Evolutionary conservation across 2,888 invertebrate species (phyloP).

Genomic region (Cephus sareptanus): DNA sequence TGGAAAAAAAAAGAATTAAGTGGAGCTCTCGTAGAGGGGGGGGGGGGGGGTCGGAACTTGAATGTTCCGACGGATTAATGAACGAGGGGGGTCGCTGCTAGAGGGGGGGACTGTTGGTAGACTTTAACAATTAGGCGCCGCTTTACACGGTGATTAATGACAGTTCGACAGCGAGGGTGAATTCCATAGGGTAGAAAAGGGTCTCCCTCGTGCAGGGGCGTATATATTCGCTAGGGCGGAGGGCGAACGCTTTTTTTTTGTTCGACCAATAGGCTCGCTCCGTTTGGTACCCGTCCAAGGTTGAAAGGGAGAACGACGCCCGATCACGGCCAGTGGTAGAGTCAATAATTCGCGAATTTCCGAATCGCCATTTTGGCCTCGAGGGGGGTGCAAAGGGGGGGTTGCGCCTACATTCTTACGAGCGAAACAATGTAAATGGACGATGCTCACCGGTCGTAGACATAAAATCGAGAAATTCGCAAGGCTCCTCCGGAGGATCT

Average conservation of each 20-base stretch:
- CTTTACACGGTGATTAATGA: slow-evolving; percentile 58
- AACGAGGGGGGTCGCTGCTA: slow-evolving; percentile 30
- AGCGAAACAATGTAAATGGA: too few relatives aligned
- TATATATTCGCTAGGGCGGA: too few relatives aligned
- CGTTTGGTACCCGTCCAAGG: too few relatives aligned
- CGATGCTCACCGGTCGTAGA: too few relatives aligned
- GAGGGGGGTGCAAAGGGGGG: too few relatives aligned
- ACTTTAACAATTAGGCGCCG: slow-evolving; percentile 43
- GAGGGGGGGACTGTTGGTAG: slow-evolving; percentile 34
- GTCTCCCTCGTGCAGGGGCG: slow-evolving; percentile 19
- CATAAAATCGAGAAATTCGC: too few relatives aligned
- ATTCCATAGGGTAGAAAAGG: slow-evolving; percentile 52
- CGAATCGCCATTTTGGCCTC: slow-evolving; percentile 4
- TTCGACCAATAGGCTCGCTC: too few relatives aligned
- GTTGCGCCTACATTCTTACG: too few relatives aligned
- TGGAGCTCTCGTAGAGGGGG: slow-evolving; percentile 7
- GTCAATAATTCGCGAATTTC: slow-evolving; percentile 21
- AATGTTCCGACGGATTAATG: background rate
- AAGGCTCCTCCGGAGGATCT: too few relatives aligned
- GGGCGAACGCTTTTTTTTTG: too few relatives aligned
- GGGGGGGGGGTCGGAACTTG: slow-evolving; percentile 15
- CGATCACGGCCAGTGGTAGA: slow-evolving; percentile 15
- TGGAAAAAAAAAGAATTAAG: too few relatives aligned
- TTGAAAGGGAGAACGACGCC: slow-evolving; percentile 4
- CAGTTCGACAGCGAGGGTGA: slow-evolving; percentile 39